Evolutionary conservation across 2,797 vertebrate species (phyloP).

Genomic region (Coregonus ussuriensis): DNA sequence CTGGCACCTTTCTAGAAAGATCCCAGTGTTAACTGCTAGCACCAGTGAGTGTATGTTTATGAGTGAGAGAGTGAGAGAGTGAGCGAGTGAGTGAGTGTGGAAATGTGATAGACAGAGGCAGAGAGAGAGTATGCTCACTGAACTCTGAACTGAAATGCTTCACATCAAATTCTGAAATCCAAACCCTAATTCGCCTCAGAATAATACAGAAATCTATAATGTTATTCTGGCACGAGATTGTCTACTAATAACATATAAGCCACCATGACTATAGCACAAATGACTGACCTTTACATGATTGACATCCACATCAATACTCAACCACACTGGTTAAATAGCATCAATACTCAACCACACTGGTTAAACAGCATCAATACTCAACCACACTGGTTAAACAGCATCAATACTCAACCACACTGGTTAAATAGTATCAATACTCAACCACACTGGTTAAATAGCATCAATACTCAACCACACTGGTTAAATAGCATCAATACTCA

Average conservation of each 20-base stretch:
- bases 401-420: no score
- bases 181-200: background rate
- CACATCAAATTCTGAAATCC: background rate
- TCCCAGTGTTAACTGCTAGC: background rate
- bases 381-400: no score
- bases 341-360: no score
- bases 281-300: constrained; percentile 63
- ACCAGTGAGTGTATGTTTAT: background rate
- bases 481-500: no score
- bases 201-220: constrained; percentile 38
- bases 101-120: background rate
- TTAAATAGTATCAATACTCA: no score
- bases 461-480: no score
- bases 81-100: background rate
- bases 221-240: constrained; percentile 26
- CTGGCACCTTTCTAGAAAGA: background rate
- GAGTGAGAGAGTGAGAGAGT: background rate
- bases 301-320: constrained; percentile 25
- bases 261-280: constrained; percentile 49
- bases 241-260: constrained; percentile 49
- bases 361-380: no score
- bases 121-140: background rate
- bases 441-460: constrained; percentile 17
- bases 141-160: background rate
- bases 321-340: no score